Evolutionary conservation across 2,113 vertebrate genomes (phyloP).

Genomic region (Odontesthes bonariensis): DNA sequence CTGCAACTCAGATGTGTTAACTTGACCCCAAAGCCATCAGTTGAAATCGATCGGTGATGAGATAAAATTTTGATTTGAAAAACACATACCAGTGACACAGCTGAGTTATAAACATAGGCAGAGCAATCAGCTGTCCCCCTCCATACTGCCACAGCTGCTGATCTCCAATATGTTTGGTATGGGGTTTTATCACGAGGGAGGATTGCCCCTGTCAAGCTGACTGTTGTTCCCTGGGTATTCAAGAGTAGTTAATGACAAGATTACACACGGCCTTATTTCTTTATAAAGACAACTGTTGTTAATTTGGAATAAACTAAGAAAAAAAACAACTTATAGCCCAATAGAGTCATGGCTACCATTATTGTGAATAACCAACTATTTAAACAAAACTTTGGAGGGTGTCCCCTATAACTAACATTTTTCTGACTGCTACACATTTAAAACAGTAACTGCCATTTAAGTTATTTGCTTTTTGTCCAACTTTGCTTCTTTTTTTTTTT

Average conservation of each 20-base stretch:
- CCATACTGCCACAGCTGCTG: conserved; percentile 33
- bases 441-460: too few relatives aligned
- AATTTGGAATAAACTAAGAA: background rate
- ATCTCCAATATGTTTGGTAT: conserved; percentile 4
- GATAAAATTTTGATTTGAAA: conserved; percentile 9
- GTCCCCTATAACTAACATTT: too few relatives aligned
- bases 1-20: background rate
- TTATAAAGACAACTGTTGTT: background rate
- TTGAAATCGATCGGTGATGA: conserved; percentile 11
- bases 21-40: background rate
- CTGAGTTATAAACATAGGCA: conserved; percentile 46
- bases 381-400: too few relatives aligned
- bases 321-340: background rate
- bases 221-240: background rate
- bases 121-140: conserved; percentile 44
- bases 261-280: background rate
- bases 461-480: too few relatives aligned
- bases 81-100: conserved; percentile 37
- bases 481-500: too few relatives aligned
- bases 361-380: too few relatives aligned
- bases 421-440: too few relatives aligned
- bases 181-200: background rate
- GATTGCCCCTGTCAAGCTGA: background rate
- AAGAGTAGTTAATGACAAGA: background rate
- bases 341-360: too few relatives aligned